Percentiles rank a stretch among this genome's conserved stretches.
Evolutionary conservation across 1,140 invertebrate species (phyloP).

Genomic region (Aphis craccivora): DNA sequence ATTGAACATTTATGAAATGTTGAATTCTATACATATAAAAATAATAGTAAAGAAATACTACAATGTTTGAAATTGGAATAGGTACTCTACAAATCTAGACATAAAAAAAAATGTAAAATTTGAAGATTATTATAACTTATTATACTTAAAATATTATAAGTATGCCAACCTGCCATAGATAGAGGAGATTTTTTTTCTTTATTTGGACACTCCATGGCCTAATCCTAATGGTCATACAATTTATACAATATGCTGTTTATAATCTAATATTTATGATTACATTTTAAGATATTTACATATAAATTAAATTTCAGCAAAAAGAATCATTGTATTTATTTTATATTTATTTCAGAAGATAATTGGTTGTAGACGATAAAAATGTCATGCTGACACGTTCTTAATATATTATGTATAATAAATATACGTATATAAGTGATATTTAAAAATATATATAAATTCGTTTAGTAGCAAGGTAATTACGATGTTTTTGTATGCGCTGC

Average conservation of each 20-base stretch:
- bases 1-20: not conserved
- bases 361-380: not conserved
- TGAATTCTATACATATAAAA: not conserved
- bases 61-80: not conserved
- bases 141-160: not conserved
- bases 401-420: not conserved
- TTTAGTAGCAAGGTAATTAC: not conserved
- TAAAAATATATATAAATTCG: not conserved
- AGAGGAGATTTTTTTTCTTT: not conserved
- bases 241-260: not conserved
- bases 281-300: conserved; percentile 1
- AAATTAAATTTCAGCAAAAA: not conserved
- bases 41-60: not conserved
- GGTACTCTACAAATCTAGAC: not conserved
- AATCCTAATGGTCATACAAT: not conserved
- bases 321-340: not conserved
- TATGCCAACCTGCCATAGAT: not conserved
- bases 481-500: not conserved
- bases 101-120: not conserved
- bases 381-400: not conserved
- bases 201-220: not conserved
- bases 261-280: not conserved
- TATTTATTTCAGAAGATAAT: not conserved
- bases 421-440: not conserved
- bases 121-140: not conserved